These are phyloP conservation scores for Halcyon senegalensis DNA, from an alignment of 2,113 vertebrate genomes.

Conservation along the genomic window DNA sequence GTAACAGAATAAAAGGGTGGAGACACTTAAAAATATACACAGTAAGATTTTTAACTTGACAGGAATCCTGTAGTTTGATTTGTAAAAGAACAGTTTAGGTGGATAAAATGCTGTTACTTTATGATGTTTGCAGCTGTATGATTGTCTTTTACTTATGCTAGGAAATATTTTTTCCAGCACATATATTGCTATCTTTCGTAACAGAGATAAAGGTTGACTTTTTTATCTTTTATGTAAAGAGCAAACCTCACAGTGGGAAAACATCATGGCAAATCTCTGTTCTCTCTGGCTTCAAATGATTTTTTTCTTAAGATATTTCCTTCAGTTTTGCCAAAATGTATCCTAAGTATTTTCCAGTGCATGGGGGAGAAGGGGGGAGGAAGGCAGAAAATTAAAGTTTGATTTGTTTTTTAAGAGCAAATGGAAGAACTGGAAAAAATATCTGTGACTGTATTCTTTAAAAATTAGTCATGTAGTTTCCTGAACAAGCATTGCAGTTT, in stretches of 20 bases:
- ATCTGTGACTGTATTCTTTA: neutral
- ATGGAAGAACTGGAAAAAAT: neutral
- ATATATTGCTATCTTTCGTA: neutral
- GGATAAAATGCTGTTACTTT: neutral
- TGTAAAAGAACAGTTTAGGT: neutral
- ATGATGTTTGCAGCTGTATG: neutral
- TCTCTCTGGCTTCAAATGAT: neutral
- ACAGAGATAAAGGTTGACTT: neutral
- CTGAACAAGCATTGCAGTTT: neutral
- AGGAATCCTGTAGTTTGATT: neutral
- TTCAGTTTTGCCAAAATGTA: slow-evolving; percentile 9
- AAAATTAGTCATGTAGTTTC: slow-evolving; percentile 9
- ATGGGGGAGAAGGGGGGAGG: neutral
- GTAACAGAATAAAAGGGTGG: neutral
- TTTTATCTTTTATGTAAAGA: neutral
- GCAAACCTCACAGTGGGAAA: neutral
- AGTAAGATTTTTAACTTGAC: neutral
- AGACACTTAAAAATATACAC: neutral
- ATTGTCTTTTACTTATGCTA: neutral
- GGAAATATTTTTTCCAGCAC: neutral
- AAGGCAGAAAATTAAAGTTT: neutral
- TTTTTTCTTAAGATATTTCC: slow-evolving; percentile 12
- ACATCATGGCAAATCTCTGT: neutral
- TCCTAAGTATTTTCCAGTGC: neutral
- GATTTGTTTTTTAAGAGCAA: neutral